Conservation (phyloP, 2,888 invertebrate species). For the Altica lythri region DNA sequence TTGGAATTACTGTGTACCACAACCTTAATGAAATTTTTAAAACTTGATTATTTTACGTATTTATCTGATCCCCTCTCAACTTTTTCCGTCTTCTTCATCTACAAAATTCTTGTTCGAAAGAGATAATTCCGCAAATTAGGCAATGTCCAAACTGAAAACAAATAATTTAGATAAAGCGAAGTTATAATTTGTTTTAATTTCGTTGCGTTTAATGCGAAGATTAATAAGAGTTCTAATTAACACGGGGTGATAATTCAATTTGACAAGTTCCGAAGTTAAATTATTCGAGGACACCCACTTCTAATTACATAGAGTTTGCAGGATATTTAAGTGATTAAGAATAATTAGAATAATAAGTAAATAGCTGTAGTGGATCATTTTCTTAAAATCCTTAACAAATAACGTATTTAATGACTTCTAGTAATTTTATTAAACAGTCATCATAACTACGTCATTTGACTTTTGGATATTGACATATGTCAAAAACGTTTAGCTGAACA, state of each 20-base stretch:
- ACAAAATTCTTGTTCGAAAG: slow-evolving; percentile 20
- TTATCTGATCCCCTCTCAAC: slow-evolving; percentile 21
- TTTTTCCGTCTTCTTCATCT: slow-evolving; percentile 21
- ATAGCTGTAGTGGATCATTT: neutral
- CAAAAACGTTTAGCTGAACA: no score
- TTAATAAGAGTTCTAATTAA: slow-evolving; percentile 23
- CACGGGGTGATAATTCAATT: slow-evolving; percentile 12
- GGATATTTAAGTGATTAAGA: neutral
- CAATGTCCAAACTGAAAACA: slow-evolving; percentile 30
- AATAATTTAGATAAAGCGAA: slow-evolving; percentile 31
- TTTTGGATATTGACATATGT: no score
- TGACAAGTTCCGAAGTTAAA: slow-evolving; percentile 3
- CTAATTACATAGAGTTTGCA: neutral
- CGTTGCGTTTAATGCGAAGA: slow-evolving; percentile 18
- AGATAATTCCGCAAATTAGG: slow-evolving; percentile 29
- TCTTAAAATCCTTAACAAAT: no score
- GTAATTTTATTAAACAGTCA: no score
- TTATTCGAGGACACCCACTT: slow-evolving; percentile 1
- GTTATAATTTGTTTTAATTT: slow-evolving; percentile 31
- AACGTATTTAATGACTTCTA: no score
- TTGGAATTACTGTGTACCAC: slow-evolving; percentile 26
- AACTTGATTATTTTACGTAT: slow-evolving; percentile 31
- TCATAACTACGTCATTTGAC: no score
- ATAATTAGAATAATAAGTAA: neutral
- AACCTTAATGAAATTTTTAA: slow-evolving; percentile 28